Evolutionary conservation across 2,113 vertebrate species (phyloP).

Genomic region (Petaurus breviceps): DNA sequence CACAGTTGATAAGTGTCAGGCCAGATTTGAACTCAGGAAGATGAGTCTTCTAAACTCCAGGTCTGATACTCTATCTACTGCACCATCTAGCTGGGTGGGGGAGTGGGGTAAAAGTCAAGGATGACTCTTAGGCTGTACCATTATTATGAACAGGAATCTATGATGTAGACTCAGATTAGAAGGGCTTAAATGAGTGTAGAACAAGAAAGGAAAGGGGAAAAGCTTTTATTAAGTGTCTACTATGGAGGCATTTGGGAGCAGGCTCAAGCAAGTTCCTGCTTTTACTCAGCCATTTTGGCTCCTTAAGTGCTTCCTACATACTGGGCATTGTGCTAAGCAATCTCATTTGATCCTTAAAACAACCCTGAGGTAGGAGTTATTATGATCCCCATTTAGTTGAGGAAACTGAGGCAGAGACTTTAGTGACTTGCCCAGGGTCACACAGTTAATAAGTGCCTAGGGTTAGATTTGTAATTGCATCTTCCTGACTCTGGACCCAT

Average conservation of each 20-base stretch:
- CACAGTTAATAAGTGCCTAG: too few relatives aligned
- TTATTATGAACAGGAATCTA: neutral
- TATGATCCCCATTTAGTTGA: neutral
- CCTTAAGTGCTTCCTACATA: neutral
- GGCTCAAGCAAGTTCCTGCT: too few relatives aligned
- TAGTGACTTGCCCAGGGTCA: neutral
- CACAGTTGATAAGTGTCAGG: neutral
- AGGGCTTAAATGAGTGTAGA: neutral
- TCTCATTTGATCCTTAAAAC: neutral
- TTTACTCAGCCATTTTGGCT: too few relatives aligned
- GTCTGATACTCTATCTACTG: neutral
- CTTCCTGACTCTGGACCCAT: neutral
- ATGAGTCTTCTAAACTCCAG: neutral
- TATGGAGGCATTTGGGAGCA: too few relatives aligned
- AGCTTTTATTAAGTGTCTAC: neutral
- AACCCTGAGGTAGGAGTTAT: neutral
- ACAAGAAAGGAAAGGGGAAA: neutral
- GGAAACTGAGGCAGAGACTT: neutral
- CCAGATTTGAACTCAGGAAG: neutral
- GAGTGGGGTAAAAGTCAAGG: neutral
- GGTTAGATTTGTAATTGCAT: neutral
- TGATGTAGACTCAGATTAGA: neutral
- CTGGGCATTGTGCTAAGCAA: neutral
- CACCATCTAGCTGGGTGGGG: neutral
- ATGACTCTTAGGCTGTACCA: neutral